Base-by-base conservation (phyloP, 2,113 vertebrate species). In the Typhlomys cinereus region DNA sequence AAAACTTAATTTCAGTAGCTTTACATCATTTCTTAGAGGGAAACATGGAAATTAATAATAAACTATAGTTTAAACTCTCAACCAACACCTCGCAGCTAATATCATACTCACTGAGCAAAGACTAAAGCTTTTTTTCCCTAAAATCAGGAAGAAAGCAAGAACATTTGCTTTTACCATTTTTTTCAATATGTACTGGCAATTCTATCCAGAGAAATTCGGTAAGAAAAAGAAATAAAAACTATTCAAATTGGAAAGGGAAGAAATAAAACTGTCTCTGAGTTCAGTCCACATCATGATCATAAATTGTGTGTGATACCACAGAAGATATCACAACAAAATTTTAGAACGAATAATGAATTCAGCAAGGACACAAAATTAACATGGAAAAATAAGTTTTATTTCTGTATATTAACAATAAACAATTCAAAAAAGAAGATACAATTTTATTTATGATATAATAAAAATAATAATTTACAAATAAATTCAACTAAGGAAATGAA, bases 61-160 rank as follows among this genome's bases (percentile, higher is more conserved):
- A 73, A 74, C 20, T 95, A 36, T 71, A 1, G 23, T 83, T 95
- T 48, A 62, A 88, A 94, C 80, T 93, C 79, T 13, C 48, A 50
- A 20, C 12, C 44, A 18, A 94, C 84, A 94, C 52, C 12, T 20
- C 27, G 75, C 1, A 78, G 54, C 7, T 88, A 91, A 79, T 15
- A 83, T 50, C 46, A 75, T 64, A 90, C 27, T 82, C 39, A 52
- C 39, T 14, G 10, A 52, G 76, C 27, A 91, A 76, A 85, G 48
- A 85, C 4, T 79, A 21, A 85, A 87, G 13, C 46, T 66, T 14
- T 71, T 84, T 20, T 61, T 90, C n/a, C n/a, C 48, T 91, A 91
- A 85, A 64, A 69, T 86, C 21, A 92, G 57, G 29, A 96, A 89
- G 25, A 75, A 93, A 15, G 3, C 18, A 80, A 81, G 44, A 15